Conservation (phyloP, 1,140 invertebrate species). For the Drosophila busckii region DNA sequence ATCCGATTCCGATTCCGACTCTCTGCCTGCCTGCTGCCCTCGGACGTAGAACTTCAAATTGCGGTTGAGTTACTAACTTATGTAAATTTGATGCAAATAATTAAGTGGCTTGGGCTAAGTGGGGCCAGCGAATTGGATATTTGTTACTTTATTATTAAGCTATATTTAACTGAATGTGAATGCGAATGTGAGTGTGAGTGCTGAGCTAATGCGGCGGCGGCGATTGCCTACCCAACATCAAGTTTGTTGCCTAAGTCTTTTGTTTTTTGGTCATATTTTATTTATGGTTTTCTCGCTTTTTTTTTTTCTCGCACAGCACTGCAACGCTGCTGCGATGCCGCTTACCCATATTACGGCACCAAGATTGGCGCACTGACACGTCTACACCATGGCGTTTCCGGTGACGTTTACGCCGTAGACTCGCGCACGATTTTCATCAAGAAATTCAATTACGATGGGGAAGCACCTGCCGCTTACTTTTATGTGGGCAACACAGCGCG, state of each 20-base stretch:
- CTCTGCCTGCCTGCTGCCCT: too few relatives aligned
- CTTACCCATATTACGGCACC: conserved; percentile 86
- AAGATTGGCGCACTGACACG: conserved; percentile 87
- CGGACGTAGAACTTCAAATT: conserved; percentile 1
- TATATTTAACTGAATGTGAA: not conserved
- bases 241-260: conserved; percentile 76
- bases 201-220: not conserved
- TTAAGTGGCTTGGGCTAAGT: conserved; percentile 23
- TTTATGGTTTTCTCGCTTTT: conserved; percentile 21
- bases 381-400: conserved; percentile 90
- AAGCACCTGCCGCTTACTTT: conserved; percentile 93
- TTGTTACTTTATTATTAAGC: conserved; percentile 27
- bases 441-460: conserved; percentile 92
- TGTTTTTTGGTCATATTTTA: conserved; percentile 42
- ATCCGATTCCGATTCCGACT: too few relatives aligned
- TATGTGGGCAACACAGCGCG: conserved; percentile 87
- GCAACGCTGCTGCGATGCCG: conserved; percentile 49
- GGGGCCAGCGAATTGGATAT: conserved; percentile 16
- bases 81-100: conserved; percentile 40
- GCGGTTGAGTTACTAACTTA: conserved; percentile 40
- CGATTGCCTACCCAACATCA: too few relatives aligned
- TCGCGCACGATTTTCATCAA: conserved; percentile 91
- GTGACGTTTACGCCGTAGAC: conserved; percentile 92
- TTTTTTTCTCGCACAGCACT: conserved; percentile 39
- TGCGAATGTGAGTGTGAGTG: conserved; percentile 7